phyloP scores from a whole-genome alignment of 2,113 vertebrate genomes.

The Micronycteris hirsuta region DNA sequence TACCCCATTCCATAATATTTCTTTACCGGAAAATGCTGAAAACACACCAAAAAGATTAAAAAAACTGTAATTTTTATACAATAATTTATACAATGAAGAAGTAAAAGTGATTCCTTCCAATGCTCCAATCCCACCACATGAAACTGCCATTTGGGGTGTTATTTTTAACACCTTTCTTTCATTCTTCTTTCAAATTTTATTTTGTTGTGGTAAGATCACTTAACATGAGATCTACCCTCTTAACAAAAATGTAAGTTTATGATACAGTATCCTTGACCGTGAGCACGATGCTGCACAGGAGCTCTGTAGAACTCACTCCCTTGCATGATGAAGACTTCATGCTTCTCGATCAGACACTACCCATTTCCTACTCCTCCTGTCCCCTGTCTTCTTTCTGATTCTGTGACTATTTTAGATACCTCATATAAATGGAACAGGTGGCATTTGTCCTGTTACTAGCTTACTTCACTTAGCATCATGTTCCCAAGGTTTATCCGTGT shows the following conservation, averaged over 20 bases:
- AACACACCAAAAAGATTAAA: not conserved
- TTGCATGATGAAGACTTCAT: not conserved
- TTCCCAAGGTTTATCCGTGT: not conserved
- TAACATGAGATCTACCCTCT: not conserved
- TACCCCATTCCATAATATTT: not conserved
- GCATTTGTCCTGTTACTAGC: not conserved
- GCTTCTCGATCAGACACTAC: not conserved
- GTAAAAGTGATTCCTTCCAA: not conserved
- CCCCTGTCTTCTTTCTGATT: not conserved
- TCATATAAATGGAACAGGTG: not conserved
- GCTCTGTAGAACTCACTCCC: not conserved
- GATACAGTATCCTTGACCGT: not conserved
- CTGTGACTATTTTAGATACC: not conserved
- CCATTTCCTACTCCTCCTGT: not conserved
- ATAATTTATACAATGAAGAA: not conserved
- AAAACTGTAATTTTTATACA: not conserved
- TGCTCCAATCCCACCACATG: not conserved
- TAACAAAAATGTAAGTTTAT: not conserved
- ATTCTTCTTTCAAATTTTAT: not conserved
- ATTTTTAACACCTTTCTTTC: not conserved
- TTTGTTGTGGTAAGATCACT: not conserved
- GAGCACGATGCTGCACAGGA: not conserved
- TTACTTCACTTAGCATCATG: not conserved
- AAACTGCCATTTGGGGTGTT: not conserved
- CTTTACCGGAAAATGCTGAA: not conserved